A percentile compares a stretch with the other conserved stretches of the same genome.
phyloP scores from a whole-genome alignment of 2,888 invertebrate species.

The Melinaea menophilus region DNA sequence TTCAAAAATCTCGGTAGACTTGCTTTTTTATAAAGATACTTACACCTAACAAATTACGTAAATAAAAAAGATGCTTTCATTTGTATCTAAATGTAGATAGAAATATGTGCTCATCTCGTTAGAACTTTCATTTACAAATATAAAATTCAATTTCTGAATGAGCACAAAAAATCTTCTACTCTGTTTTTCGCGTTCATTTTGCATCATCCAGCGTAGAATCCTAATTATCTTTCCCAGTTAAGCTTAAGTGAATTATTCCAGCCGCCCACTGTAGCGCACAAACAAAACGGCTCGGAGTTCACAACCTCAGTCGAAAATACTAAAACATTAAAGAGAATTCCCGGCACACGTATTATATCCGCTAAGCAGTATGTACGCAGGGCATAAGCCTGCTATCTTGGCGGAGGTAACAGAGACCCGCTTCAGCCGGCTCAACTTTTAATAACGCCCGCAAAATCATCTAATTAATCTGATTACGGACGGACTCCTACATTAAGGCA shows the following conservation, averaged over 20 bases:
- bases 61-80: conserved; percentile 53
- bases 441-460: conserved; percentile 74
- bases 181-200: conserved; percentile 76
- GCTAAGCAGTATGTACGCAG: conserved; percentile 66
- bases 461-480: conserved; percentile 75
- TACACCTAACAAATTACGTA: conserved; percentile 49
- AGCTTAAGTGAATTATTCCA: conserved; percentile 77
- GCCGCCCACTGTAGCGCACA: conserved; percentile 74
- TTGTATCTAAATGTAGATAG: conserved; percentile 57
- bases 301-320: conserved; percentile 77
- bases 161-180: conserved; percentile 72
- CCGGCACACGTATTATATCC: conserved; percentile 70
- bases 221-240: conserved; percentile 78
- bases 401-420: conserved; percentile 64
- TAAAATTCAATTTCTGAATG: conserved; percentile 77
- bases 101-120: conserved; percentile 66
- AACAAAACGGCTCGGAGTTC: conserved; percentile 73
- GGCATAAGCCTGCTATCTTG: conserved; percentile 72
- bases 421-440: conserved; percentile 74
- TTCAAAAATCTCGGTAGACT: conserved; percentile 20
- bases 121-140: conserved; percentile 73
- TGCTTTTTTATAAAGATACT: conserved; percentile 31
- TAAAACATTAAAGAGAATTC: conserved; percentile 76
- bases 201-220: conserved; percentile 76
- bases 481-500: conserved; percentile 58